Evolutionary conservation across 2,113 vertebrate genomes (phyloP).

Genomic region (Ploceus nigricollis): DNA sequence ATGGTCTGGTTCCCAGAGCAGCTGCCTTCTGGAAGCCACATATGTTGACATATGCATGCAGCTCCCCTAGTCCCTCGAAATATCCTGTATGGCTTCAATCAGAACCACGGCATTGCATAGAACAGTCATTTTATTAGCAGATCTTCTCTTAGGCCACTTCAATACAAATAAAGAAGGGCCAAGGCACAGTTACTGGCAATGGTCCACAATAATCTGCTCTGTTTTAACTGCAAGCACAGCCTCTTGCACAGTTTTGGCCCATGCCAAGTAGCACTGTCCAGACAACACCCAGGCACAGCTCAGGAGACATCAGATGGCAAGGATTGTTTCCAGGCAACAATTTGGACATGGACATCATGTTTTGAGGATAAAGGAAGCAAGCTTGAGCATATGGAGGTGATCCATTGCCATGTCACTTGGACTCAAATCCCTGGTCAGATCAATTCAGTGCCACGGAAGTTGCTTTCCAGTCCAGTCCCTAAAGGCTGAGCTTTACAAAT

Average conservation of each 20-base stretch:
- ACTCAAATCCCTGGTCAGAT: not conserved
- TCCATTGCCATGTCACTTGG: not conserved
- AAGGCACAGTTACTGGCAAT: not conserved
- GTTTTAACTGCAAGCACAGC: not conserved
- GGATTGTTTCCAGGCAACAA: not conserved
- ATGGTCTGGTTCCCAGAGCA: not conserved
- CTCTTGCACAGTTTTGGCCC: not conserved
- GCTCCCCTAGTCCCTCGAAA: not conserved
- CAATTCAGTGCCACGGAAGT: not conserved
- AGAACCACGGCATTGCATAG: not conserved
- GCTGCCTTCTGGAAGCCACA: not conserved
- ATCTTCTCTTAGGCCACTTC: not conserved
- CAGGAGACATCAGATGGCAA: not conserved
- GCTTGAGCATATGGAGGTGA: not conserved
- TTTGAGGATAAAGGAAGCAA: not conserved
- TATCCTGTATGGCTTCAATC: not conserved
- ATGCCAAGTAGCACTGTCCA: not conserved
- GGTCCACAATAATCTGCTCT: not conserved
- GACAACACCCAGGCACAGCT: not conserved
- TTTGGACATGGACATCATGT: not conserved
- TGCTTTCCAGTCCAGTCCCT: not conserved
- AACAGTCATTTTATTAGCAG: not conserved
- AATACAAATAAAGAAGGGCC: not conserved
- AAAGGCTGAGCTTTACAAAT: not conserved
- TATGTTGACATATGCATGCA: not conserved